phyloP scores from a whole-genome alignment of 1,140 invertebrate genomes.

The Brachionus rotundiformis region DNA sequence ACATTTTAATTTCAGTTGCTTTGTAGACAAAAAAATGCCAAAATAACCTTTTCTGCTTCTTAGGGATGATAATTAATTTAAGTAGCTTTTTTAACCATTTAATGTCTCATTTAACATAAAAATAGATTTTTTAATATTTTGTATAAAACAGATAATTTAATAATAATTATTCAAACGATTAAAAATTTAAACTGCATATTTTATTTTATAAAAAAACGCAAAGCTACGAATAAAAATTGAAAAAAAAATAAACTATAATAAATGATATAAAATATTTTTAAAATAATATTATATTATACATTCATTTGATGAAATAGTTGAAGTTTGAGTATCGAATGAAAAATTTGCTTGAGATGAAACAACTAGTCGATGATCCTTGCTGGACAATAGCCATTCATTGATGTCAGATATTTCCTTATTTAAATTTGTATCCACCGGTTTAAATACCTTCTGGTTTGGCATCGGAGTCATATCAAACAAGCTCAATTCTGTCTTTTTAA shows the following conservation, averaged over 20 bases:
- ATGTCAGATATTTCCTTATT: background rate
- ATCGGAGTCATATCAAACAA: constrained; percentile 34
- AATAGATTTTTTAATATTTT: no score
- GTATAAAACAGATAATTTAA: no score
- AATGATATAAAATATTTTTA: background rate
- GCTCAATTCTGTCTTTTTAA: constrained; percentile 7
- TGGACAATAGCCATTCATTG: background rate
- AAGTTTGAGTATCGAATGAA: constrained; percentile 3
- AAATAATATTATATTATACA: constrained; percentile 26
- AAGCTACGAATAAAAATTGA: no score
- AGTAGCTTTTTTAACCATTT: no score
- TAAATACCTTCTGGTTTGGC: background rate
- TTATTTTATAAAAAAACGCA: no score
- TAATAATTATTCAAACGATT: no score
- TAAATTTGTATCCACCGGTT: background rate
- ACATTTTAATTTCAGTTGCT: no score
- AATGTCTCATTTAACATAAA: no score
- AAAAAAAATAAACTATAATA: constrained; percentile 13
- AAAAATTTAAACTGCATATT: no score
- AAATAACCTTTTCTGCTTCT: no score
- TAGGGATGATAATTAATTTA: no score
- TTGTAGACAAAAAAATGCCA: no score
- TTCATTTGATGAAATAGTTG: constrained; percentile 15
- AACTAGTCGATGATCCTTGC: background rate
- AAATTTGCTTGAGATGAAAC: background rate